Conservation (phyloP, 2,888 invertebrate species). For the Phlogophora meticulosa region DNA sequence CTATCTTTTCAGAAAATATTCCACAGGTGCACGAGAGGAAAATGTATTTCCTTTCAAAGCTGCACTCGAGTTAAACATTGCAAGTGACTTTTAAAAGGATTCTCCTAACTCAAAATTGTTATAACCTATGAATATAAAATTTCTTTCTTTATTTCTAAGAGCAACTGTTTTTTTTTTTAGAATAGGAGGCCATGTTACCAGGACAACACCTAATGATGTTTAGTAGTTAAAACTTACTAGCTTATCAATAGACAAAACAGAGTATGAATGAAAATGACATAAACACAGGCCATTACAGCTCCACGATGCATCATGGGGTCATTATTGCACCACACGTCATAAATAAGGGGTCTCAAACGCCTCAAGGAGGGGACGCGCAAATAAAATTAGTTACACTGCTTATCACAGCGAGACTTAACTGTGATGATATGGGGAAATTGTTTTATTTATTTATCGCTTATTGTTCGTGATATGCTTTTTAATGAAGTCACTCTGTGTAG, state of each 20-base stretch:
- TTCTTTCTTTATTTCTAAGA: too few relatives aligned
- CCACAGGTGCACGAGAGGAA: neutral
- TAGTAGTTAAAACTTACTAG: neutral
- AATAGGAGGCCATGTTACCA: too few relatives aligned
- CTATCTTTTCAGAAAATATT: neutral
- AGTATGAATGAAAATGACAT: slow-evolving; percentile 48
- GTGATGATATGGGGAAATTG: slow-evolving; percentile 40
- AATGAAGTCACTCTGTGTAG: neutral
- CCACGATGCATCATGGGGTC: slow-evolving; percentile 57
- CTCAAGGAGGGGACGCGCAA: slow-evolving; percentile 71
- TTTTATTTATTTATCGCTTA: slow-evolving; percentile 26
- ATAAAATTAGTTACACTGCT: slow-evolving; percentile 79
- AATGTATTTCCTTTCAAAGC: neutral
- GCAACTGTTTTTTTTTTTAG: too few relatives aligned
- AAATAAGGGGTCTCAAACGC: slow-evolving; percentile 63
- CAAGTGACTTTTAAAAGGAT: neutral
- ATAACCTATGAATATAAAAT: too few relatives aligned
- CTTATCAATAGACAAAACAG: slow-evolving; percentile 19
- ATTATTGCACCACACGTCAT: slow-evolving; percentile 69
- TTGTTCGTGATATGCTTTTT: slow-evolving; percentile 17
- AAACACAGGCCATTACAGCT: slow-evolving; percentile 32
- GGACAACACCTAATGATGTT: too few relatives aligned
- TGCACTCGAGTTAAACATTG: neutral
- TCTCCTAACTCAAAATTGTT: neutral
- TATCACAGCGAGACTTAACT: slow-evolving; percentile 55